Base-by-base conservation (phyloP, 2,888 invertebrate species). In the Brenthis ino region DNA sequence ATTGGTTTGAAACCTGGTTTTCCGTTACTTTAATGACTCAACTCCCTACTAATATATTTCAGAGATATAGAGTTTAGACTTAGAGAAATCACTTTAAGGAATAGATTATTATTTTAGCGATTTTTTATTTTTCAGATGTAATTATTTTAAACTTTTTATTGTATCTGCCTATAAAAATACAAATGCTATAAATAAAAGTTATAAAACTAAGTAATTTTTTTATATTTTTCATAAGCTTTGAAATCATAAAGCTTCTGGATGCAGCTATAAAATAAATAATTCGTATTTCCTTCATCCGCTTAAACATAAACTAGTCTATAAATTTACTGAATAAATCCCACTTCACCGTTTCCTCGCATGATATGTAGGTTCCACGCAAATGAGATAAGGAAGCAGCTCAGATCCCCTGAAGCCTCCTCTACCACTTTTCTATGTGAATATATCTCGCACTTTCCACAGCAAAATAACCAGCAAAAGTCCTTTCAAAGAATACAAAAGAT, bases 321-420 rank as follows among this genome's bases (percentile, higher is more conserved):
- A 50, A 57, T 58, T 64, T 33, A 57, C 60, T 50, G 54, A 58
- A 58, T 58, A 65, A 64, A 68, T 64, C 58, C 65, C 55, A 60
- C 55, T 65, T 60, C 60, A 55, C 60, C 68, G 64, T 69, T 69
- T 65, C 60, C 65, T 63, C 60, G 60, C 67, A 67, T 63, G 57
- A 61, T 54, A 67, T 68, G 65, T 63, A 69, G 60, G 58, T 64
- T 63, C 28, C 65, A 72, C 68, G 57, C 63, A 72, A 74, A 72
- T 70, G 69, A 72, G 70, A 72, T 72, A 72, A 70, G 58, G 70
- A 71, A 73, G 55, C 68, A 65, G 55, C 55, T 64, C 60, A 58
- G 58, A 69, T 65, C 60, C 65, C 65, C 65, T 61, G 60, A 65
- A 69, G 68, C 68, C 53, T 56, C 57, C 66, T 65, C 66, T 66